phyloP scores from a whole-genome alignment of 53 echinoderm and acorn worm species.

The Stichopus horrens region DNA sequence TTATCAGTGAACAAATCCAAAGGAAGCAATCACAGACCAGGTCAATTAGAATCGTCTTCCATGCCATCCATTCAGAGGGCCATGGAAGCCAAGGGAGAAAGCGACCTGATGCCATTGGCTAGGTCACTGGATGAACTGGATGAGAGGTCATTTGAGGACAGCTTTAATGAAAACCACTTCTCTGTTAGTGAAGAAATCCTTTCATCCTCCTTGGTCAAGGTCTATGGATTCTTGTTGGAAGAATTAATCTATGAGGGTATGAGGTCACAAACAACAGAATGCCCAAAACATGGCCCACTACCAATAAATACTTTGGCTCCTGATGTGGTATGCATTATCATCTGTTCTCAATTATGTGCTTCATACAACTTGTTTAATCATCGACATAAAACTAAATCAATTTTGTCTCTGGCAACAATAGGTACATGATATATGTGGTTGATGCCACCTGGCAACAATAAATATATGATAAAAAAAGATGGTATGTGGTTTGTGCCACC shows the following conservation, averaged over 20 bases:
- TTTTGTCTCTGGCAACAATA: background rate
- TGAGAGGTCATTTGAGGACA: conserved; percentile 28
- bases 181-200: conserved; percentile 54
- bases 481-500: too few relatives aligned
- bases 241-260: conserved; percentile 84
- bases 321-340: conserved; percentile 82
- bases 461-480: too few relatives aligned
- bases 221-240: conserved; percentile 93
- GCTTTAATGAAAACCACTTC: conserved; percentile 49
- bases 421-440: too few relatives aligned
- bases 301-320: conserved; percentile 77
- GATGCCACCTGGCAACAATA: too few relatives aligned
- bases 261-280: conserved; percentile 75
- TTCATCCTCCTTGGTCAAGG: conserved; percentile 53
- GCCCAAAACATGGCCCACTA: conserved; percentile 87
- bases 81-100: conserved; percentile 44
- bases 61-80: background rate
- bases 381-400: background rate
- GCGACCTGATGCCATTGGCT: conserved; percentile 9
- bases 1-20: conserved; percentile 9
- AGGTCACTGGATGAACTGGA: conserved; percentile 57
- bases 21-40: background rate
- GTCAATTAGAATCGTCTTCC: conserved; percentile 35
- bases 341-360: background rate
- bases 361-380: background rate